Percentiles rank a stretch among this genome's conserved stretches.
phyloP scores from a whole-genome alignment of 2,797 vertebrate species.

The Hapalemur alaotrensis region DNA sequence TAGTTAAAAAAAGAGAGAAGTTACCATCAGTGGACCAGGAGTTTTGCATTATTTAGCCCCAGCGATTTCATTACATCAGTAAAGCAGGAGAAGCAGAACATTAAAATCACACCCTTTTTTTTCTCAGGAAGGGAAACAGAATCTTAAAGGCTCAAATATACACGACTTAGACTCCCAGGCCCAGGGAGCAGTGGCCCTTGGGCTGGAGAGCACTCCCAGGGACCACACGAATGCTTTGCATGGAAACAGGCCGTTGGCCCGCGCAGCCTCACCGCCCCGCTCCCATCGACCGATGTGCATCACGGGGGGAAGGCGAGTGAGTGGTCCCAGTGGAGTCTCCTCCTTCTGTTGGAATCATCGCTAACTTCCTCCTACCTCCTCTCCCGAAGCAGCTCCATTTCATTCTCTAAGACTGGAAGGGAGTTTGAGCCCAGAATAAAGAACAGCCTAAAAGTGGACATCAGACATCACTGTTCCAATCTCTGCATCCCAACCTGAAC shows the following conservation, averaged over 20 bases:
- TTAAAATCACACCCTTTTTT: constrained; percentile 39
- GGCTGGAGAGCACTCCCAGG: too few relatives aligned
- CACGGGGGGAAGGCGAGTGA: background rate
- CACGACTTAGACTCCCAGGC: background rate
- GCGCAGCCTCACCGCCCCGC: background rate
- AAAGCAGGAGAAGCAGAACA: constrained; percentile 42
- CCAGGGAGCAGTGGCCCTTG: background rate
- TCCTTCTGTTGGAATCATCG: background rate
- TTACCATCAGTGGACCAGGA: constrained; percentile 66
- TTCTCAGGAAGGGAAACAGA: background rate
- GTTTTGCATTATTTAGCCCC: constrained; percentile 81
- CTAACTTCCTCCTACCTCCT: background rate
- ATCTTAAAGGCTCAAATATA: background rate
- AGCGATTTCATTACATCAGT: constrained; percentile 77
- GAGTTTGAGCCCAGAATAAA: background rate
- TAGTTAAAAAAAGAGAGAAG: constrained; percentile 78
- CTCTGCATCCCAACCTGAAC: background rate
- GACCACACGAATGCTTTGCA: too few relatives aligned
- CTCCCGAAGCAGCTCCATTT: background rate
- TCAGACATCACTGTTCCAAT: too few relatives aligned
- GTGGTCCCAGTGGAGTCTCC: background rate
- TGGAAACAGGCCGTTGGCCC: background rate
- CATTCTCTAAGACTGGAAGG: background rate
- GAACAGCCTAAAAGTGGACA: background rate
- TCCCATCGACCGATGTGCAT: too few relatives aligned